Evolutionary conservation across 2,113 vertebrate species (phyloP), one percentile per base, ranked within the genome.

Genomic region (Oreochromis aureus): DNA sequence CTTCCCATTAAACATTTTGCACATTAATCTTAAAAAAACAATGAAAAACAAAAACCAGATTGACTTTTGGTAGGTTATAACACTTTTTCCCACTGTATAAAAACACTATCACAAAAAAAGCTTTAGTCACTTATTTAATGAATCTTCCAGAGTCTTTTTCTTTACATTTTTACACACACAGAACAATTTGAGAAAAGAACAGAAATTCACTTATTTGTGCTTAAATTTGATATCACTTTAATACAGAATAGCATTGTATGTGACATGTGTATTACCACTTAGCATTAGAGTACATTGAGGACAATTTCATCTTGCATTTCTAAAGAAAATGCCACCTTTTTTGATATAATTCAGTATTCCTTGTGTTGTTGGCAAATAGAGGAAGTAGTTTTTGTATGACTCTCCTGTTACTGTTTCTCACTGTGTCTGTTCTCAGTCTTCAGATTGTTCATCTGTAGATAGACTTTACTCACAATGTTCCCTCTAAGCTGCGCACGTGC

Each of bases 281-380:
- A 7, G 32, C 6, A 34, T 34, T 34, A 7, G 6, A 34, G 32
- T 34, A 34, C 32, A 34, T 2, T 34, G 6, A 34, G 32, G 32
- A 34, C 7, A 36, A 8, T 36, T 36, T 36, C 34, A 36, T 36
- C 34, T 36, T 36, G 34, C 34, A 36, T 36, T 36, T 36, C 7
- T 8, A 36, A 36, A 36, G 0, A 0, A 19, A 51, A 53, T 19
- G 18, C 0, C 51, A 53, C 8, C 0, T 9, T 19, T 48, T 53
- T 53, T 53, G 1, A 53, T 53, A 53, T 1, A 10, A 53, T 53
- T 53, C 8, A 10, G 8, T 4, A 56, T 24, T 56, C 6, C 54
- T 56, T 56, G 54, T 56, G 30, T 19, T 63, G 30, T 2, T 34
- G 59, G 5, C 1, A 34, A 63, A 63, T 34, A 39, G 73, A 53